Conservation (phyloP, 2,113 vertebrate species). For the Echinops telfairi region DNA sequence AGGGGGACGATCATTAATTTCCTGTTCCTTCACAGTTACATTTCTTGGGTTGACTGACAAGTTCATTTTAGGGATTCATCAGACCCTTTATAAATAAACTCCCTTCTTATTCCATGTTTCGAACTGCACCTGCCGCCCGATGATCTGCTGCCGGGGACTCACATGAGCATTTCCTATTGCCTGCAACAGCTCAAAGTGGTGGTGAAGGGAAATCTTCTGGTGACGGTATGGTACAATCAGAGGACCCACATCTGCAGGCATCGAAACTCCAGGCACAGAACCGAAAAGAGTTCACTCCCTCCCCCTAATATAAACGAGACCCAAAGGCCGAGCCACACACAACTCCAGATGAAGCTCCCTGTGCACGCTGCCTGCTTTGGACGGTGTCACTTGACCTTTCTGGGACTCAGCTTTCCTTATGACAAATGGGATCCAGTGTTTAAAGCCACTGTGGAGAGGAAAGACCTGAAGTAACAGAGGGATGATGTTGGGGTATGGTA, state of each 20-base stretch:
- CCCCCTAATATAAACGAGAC: conserved; percentile 1
- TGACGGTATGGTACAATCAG: conserved; percentile 55
- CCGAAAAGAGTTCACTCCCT: not conserved
- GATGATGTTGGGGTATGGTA: not conserved
- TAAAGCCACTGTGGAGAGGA: no score
- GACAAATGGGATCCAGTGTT: not conserved
- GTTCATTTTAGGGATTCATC: conserved; percentile 80
- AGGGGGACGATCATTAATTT: conserved; percentile 78
- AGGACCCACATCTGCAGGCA: not conserved
- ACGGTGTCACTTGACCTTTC: not conserved
- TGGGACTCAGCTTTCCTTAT: not conserved
- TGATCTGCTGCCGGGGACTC: conserved; percentile 67
- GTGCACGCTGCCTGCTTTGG: not conserved
- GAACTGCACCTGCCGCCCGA: conserved; percentile 80
- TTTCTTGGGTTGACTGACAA: conserved; percentile 81
- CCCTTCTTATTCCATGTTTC: conserved; percentile 69
- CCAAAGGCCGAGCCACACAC: not conserved
- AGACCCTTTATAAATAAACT: conserved; percentile 81
- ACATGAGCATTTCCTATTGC: conserved; percentile 80
- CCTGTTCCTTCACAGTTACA: conserved; percentile 76
- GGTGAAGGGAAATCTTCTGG: conserved; percentile 68
- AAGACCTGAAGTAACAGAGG: not conserved
- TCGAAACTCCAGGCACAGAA: not conserved
- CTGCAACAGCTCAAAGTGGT: conserved; percentile 68
- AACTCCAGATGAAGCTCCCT: not conserved